Base-by-base conservation (phyloP, 2,888 invertebrate genomes). In the Drosophila prostipennis region DNA sequence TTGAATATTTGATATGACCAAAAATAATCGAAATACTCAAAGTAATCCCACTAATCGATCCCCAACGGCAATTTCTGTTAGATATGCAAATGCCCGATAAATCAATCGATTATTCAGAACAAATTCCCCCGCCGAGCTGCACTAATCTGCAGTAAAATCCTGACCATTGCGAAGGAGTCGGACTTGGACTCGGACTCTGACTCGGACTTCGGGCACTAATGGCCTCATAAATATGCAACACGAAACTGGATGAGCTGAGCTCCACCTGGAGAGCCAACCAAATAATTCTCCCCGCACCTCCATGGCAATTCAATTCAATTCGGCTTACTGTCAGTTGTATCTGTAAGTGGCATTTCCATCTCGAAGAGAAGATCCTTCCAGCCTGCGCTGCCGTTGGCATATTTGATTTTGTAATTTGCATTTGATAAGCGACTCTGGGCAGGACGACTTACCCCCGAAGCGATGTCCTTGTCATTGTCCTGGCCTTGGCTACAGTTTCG, bases 321-420 rank as follows among this genome's bases (percentile, higher is more conserved):
- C 77, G 79, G 58, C 60, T 58, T 57, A 45, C 45, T 61, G 61
- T 58, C 46, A 58, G 61, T 34, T 65, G 52, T 52, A 39, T 53
- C 67, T 68, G 67, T 34, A 68, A 69, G 56, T 56, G 56, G 48
- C 54, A 68, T 43, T 49, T 67, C 13, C 65, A 46, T 54, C 19
- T 54, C 64, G 37, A 64, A 40, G 46, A 39, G 34, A 32, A 48
- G 46, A 49, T 39, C 29, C 36, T 48, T 32, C 57, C 54, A 42
- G n/a, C 58, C 61, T 45, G 67, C 70, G 67, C 70, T 76, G 74
- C 74, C 63, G 42, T 45, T 72, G 77, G 86, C 82, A 85, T 85
- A 86, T 80, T 80, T 80, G 83, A 80, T 78, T 80, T 83, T 78
- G 76, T 80, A 83, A 81, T 81, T 81, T 81, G 78, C 80, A 83